These are phyloP conservation scores for Frankliniella fusca DNA, from an alignment of 2,888 invertebrate species.

Conservation along the genomic window DNA sequence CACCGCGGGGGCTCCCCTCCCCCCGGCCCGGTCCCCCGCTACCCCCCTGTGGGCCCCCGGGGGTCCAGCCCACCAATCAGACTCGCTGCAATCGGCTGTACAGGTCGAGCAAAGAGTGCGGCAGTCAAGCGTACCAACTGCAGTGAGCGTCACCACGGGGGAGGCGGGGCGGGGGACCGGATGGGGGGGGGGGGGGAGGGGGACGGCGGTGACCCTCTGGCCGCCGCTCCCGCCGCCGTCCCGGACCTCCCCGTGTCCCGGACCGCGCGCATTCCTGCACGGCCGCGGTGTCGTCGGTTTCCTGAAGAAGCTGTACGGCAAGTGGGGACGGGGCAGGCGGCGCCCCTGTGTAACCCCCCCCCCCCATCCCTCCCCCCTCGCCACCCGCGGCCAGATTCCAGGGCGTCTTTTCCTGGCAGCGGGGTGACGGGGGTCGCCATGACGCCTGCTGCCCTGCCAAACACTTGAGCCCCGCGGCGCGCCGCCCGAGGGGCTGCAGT, in stretches of 20 bases:
- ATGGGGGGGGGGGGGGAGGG: no score
- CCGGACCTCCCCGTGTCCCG: neutral
- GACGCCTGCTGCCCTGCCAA: no score
- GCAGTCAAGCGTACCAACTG: neutral
- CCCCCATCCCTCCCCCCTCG: neutral
- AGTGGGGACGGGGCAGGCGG: neutral
- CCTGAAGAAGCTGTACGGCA: neutral
- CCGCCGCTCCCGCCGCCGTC: neutral
- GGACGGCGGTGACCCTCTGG: neutral
- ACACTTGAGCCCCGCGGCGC: no score
- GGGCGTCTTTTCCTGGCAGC: slow-evolving; percentile 20
- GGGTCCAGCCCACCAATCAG: slow-evolving; percentile 7
- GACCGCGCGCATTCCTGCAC: no score
- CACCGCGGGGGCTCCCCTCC: no score
- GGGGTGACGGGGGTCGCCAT: neutral
- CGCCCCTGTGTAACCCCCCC: neutral
- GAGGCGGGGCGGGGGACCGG: neutral
- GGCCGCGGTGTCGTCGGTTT: neutral
- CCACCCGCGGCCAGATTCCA: neutral
- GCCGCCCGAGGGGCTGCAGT: no score
- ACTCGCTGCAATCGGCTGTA: neutral
- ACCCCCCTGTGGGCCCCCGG: neutral
- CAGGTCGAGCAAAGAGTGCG: neutral
- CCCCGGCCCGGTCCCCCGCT: neutral
- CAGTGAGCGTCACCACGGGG: no score